These are phyloP conservation scores for Eumaeus atala DNA, from an alignment of 1,140 invertebrate species.

Conservation along the genomic window DNA sequence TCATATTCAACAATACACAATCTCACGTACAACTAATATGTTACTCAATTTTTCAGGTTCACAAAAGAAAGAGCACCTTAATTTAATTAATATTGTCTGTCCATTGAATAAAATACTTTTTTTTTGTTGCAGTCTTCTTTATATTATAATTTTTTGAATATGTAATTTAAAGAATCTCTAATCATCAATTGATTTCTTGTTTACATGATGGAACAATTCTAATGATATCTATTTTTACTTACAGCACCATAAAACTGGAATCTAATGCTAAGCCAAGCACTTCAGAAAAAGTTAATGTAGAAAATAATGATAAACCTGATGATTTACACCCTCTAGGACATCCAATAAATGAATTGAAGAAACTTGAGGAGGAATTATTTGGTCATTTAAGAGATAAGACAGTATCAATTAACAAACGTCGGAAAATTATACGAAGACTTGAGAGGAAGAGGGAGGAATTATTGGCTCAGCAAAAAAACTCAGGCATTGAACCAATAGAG, in stretches of 20 bases:
- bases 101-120: too few relatives aligned
- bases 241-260: slow-evolving; percentile 24
- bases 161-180: too few relatives aligned
- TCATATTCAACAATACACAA: too few relatives aligned
- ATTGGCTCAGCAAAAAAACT: slow-evolving; percentile 34
- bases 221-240: slow-evolving; percentile 13
- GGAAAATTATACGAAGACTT: slow-evolving; percentile 52
- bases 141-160: too few relatives aligned
- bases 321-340: slow-evolving; percentile 51
- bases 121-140: too few relatives aligned
- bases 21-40: too few relatives aligned
- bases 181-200: too few relatives aligned
- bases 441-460: slow-evolving; percentile 52
- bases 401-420: slow-evolving; percentile 48
- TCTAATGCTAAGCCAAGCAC: slow-evolving; percentile 30
- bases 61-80: too few relatives aligned
- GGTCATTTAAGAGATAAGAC: slow-evolving; percentile 45
- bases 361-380: slow-evolving; percentile 49
- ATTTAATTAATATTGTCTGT: too few relatives aligned
- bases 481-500: slow-evolving; percentile 26
- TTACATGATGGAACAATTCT: too few relatives aligned
- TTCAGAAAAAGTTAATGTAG: slow-evolving; percentile 29
- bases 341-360: slow-evolving; percentile 56
- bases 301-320: slow-evolving; percentile 29
- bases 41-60: too few relatives aligned